phyloP scores from a whole-genome alignment of 1,140 invertebrate species.

The Lepidurus arcticus region DNA sequence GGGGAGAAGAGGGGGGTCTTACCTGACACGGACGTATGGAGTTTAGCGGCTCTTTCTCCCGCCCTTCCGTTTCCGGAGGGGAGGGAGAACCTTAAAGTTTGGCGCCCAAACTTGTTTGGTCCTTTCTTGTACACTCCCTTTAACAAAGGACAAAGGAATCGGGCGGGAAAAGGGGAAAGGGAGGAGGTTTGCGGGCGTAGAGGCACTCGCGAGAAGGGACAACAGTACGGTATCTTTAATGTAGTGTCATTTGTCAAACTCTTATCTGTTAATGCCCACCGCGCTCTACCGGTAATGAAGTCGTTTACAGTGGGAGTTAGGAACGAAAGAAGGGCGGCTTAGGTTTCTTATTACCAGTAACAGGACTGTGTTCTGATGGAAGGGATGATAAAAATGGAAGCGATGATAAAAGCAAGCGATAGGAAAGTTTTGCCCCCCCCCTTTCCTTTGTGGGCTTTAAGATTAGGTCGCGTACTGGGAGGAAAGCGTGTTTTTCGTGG shows the following conservation, averaged over 20 bases:
- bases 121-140: not conserved
- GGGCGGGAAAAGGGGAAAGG: not conserved
- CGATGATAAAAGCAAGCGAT: not conserved
- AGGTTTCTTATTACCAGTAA: no score
- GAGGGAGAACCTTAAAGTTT: not conserved
- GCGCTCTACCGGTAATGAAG: constrained; percentile 13
- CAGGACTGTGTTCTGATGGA: no score
- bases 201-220: not conserved
- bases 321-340: not conserved
- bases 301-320: not conserved
- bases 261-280: not conserved
- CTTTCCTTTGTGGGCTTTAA: not conserved
- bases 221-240: not conserved
- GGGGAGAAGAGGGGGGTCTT: not conserved
- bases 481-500: not conserved
- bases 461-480: not conserved
- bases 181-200: no score
- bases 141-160: not conserved
- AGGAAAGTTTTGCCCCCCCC: no score
- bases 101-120: not conserved
- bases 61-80: no score
- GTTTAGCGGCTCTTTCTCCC: no score
- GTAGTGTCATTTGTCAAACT: not conserved
- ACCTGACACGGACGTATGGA: not conserved
- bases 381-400: not conserved